Percentiles rank a stretch among this genome's conserved stretches.
Conservation (phyloP, 2,113 vertebrate species). For the Pantherophis guttatus region DNA sequence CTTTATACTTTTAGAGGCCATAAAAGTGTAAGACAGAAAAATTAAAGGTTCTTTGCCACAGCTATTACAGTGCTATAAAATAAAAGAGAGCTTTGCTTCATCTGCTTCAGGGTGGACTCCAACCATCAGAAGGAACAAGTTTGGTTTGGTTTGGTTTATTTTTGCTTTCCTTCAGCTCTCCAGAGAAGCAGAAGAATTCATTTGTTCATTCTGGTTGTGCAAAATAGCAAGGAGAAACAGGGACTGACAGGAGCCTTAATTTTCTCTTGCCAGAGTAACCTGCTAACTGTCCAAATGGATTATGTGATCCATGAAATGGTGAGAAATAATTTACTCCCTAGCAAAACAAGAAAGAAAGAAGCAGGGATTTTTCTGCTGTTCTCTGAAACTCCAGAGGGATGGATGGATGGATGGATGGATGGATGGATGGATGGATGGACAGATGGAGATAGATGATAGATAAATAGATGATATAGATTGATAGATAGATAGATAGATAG, state of each 20-base stretch:
- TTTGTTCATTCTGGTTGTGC: neutral
- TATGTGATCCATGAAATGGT: neutral
- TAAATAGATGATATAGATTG: neutral
- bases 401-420: neutral
- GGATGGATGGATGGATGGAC: neutral
- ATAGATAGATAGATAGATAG: too few species aligned
- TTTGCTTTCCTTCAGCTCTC: neutral
- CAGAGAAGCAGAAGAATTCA: neutral
- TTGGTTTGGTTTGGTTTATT: neutral
- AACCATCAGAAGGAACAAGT: neutral
- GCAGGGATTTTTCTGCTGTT: neutral
- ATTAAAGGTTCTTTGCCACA: neutral
- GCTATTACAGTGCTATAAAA: neutral
- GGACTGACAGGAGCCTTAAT: neutral
- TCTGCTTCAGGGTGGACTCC: neutral
- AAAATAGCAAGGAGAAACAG: neutral
- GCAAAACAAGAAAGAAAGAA: conserved; percentile 6
- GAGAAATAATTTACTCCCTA: neutral
- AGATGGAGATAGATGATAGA: neutral
- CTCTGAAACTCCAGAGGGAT: neutral
- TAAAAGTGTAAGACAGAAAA: neutral
- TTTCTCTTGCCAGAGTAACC: neutral
- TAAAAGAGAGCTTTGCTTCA: neutral
- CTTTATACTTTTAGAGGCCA: conserved; percentile 9
- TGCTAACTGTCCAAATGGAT: neutral